Percentiles rank a stretch among this genome's conserved stretches.
phyloP scores from a whole-genome alignment of 2,797 vertebrate species.

The Decapterus maruadsi region DNA sequence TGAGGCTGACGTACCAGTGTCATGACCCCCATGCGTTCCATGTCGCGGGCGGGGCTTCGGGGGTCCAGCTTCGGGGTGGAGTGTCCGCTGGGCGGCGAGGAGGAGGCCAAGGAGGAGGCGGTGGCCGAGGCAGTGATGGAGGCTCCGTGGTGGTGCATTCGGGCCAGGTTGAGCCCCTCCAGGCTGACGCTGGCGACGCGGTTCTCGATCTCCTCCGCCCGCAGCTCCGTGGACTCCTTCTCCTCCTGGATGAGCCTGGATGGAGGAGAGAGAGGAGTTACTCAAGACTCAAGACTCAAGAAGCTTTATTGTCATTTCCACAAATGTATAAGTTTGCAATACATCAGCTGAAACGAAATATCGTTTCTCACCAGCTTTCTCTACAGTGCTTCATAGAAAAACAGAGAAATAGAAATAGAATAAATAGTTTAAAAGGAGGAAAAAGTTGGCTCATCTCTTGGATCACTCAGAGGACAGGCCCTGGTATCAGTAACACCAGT shows the following conservation, averaged over 20 bases:
- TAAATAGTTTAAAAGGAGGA: no score
- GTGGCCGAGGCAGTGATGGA: constrained; percentile 97
- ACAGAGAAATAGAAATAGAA: no score
- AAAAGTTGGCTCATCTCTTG: no score
- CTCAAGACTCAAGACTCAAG: no score
- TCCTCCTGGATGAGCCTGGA: constrained; percentile 97
- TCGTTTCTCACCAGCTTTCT: no score
- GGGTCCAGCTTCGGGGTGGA: constrained; percentile 97
- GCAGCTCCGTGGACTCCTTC: constrained; percentile 97
- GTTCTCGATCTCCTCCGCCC: constrained; percentile 98
- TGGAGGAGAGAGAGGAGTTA: neutral
- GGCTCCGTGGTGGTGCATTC: constrained; percentile 93
- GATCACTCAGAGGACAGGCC: neutral
- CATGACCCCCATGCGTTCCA: constrained; percentile 99
- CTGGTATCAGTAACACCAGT: neutral
- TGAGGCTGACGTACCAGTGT: constrained; percentile 88
- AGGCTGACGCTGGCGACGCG: constrained; percentile 97
- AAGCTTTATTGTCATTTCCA: no score
- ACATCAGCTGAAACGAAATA: no score
- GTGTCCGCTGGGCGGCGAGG: constrained; percentile 97
- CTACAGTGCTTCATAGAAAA: no score
- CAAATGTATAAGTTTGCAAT: no score
- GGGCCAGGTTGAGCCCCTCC: constrained; percentile 96
- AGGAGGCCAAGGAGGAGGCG: constrained; percentile 95
- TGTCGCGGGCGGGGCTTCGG: constrained; percentile 94